Conservation (phyloP, 2,888 invertebrate species). For the Spilarctia lutea region DNA sequence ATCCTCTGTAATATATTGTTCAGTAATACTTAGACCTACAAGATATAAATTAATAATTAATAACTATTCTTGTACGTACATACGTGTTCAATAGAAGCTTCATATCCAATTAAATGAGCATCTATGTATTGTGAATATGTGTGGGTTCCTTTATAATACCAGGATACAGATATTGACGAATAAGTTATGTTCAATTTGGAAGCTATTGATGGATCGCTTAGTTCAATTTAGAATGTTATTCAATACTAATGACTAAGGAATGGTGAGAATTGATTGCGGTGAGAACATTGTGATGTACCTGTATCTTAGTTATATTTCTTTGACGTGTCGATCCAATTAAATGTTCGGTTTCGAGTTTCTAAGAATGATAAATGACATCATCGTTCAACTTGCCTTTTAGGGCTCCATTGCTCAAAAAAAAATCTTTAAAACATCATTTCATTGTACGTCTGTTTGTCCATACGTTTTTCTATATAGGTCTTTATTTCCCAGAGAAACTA, state of each 20-base stretch:
- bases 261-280: not conserved
- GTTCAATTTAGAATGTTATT: conserved; percentile 6
- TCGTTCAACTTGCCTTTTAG: not conserved
- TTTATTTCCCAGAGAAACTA: too few relatives aligned
- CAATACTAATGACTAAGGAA: not conserved
- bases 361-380: not conserved
- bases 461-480: too few relatives aligned
- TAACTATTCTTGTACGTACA: conserved; percentile 41
- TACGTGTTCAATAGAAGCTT: conserved; percentile 53
- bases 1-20: conserved; percentile 25
- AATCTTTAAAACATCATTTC: not conserved
- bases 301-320: not conserved
- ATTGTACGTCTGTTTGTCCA: not conserved
- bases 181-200: conserved; percentile 21
- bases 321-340: not conserved
- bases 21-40: conserved; percentile 22
- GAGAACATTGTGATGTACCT: not conserved
- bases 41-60: conserved; percentile 47
- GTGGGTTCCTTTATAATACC: conserved; percentile 31
- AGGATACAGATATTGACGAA: conserved; percentile 24
- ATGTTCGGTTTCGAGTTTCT: not conserved
- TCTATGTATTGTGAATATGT: conserved; percentile 43
- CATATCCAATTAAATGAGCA: conserved; percentile 64
- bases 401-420: not conserved
- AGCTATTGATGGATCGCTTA: conserved; percentile 2